Conservation (phyloP, 1,140 invertebrate genomes). For the Pristionchus pacificus region DNA sequence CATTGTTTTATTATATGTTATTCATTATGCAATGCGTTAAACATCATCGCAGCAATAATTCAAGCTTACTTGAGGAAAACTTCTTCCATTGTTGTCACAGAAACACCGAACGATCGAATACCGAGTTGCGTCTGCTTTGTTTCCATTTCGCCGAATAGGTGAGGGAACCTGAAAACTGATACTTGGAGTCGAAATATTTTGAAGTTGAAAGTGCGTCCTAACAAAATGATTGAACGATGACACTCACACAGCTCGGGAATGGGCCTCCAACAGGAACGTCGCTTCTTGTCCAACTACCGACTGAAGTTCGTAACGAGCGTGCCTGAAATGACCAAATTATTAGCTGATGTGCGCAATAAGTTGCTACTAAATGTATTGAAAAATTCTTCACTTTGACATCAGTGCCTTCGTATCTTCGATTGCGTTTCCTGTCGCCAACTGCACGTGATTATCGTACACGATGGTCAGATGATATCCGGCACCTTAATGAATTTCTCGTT, state of each 20-base stretch:
- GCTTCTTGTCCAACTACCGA: slow-evolving; percentile 38
- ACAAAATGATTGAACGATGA: no score
- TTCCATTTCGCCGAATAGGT: slow-evolving; percentile 68
- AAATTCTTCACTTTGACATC: slow-evolving; percentile 25
- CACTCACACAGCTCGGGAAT: slow-evolving; percentile 24
- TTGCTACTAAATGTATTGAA: slow-evolving; percentile 59
- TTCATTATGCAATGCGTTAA: slow-evolving; percentile 9
- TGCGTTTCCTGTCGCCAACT: slow-evolving; percentile 1
- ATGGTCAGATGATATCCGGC: slow-evolving; percentile 59
- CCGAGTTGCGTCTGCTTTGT: slow-evolving; percentile 64
- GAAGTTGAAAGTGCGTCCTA: not conserved
- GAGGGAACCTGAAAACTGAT: slow-evolving; percentile 35
- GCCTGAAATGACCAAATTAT: slow-evolving; percentile 9
- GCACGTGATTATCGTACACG: slow-evolving; percentile 26
- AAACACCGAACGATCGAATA: slow-evolving; percentile 73
- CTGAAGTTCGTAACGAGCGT: slow-evolving; percentile 24
- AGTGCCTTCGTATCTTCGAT: slow-evolving; percentile 2
- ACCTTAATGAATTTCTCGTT: slow-evolving; percentile 59
- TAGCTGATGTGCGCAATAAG: slow-evolving; percentile 4
- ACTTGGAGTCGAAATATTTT: not conserved
- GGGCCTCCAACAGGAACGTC: slow-evolving; percentile 33
- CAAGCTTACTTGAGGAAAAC: slow-evolving; percentile 76
- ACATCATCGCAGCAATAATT: no score
- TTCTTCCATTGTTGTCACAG: slow-evolving; percentile 78
- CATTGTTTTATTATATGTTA: slow-evolving; percentile 10